Percentiles rank a stretch among this genome's conserved stretches.
Evolutionary conservation across 1,140 invertebrate species (phyloP).

Genomic region (Cecropterus lyciades): DNA sequence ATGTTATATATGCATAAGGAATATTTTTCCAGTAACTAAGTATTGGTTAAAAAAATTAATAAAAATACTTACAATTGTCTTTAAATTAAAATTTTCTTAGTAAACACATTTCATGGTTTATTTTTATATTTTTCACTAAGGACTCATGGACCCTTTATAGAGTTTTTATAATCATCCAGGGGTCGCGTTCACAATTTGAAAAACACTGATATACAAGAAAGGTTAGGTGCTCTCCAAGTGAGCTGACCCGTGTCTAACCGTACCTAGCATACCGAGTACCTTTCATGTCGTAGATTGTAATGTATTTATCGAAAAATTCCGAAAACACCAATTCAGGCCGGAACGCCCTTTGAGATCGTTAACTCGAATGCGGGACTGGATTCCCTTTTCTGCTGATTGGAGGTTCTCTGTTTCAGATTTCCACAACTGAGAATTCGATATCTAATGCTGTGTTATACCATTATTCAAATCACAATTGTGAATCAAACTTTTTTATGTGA

Average conservation of each 20-base stretch:
- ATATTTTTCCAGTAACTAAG: too few species aligned
- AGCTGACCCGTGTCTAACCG: constrained; percentile 32
- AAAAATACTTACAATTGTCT: too few species aligned
- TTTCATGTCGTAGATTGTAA: constrained; percentile 33
- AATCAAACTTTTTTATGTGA: too few species aligned
- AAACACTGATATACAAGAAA: constrained; percentile 31
- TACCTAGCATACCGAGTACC: constrained; percentile 15
- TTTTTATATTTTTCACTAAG: too few species aligned
- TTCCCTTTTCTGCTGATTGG: constrained; percentile 19
- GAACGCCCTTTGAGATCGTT: constrained; percentile 16
- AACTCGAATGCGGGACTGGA: constrained; percentile 22
- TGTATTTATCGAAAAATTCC: constrained; percentile 35
- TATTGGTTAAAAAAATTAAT: too few species aligned
- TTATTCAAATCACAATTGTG: background rate
- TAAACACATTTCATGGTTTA: too few species aligned
- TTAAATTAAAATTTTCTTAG: too few species aligned
- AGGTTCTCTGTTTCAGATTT: constrained; percentile 5
- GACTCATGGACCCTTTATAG: too few species aligned
- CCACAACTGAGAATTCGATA: background rate
- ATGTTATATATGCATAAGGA: too few species aligned
- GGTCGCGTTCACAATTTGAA: too few species aligned
- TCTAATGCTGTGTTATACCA: background rate
- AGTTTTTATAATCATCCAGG: too few species aligned
- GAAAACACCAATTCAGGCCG: constrained; percentile 20
- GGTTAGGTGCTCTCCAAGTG: constrained; percentile 11